Evolutionary conservation across 2,797 vertebrate species (phyloP), one percentile per base, ranked within the genome.

Genomic region (Atherinosoma microstoma): DNA sequence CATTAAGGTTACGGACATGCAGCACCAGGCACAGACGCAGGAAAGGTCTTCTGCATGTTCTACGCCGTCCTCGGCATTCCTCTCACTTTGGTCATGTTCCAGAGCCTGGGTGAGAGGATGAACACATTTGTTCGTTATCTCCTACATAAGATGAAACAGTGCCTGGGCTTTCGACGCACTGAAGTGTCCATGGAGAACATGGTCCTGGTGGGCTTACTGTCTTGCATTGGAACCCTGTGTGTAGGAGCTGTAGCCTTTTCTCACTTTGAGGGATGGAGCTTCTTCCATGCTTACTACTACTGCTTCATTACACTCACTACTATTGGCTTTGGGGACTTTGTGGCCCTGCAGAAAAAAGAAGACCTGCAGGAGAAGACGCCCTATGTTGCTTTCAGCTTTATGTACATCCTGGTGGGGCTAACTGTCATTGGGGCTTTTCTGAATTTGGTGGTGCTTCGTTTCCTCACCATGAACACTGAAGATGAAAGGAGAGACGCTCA

Each of bases 11-110:
- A 98, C 34, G 97, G 97, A 20, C 97, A 98, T 0, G 96, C 97
- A 0, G 97, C 97, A 3, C 98, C 98, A 0, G 97, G 97, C 72
- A 99, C 98, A 0, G 97, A 99, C 0, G 96, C 96, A 0, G 97
- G 98, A 64, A 99, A 99, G 88, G 95, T 97, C 49, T 99, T 99
- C 95, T 98, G 98, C 92, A 99, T 99, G 97, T 98, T 99, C 93
- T 99, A 98, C 0, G 98, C 97, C 0, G 96, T 98, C 4, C 94
- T 99, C 69, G 98, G 98, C 76, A 99, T 98, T 64, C 98, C 97
- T 5, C 96, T 99, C 67, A 98, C 97, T 0, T 84, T 99, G 87
- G 97, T 99, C 87, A 99, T 98, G 96, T 99, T 99, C 94, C 98
- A 99, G 91, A 99, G 97, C 91, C 93, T 99, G 75, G 98, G 98